Evolutionary conservation across 2,888 invertebrate genomes (phyloP), one percentile per base, ranked within the genome.

Genomic region (Drosophila testacea): DNA sequence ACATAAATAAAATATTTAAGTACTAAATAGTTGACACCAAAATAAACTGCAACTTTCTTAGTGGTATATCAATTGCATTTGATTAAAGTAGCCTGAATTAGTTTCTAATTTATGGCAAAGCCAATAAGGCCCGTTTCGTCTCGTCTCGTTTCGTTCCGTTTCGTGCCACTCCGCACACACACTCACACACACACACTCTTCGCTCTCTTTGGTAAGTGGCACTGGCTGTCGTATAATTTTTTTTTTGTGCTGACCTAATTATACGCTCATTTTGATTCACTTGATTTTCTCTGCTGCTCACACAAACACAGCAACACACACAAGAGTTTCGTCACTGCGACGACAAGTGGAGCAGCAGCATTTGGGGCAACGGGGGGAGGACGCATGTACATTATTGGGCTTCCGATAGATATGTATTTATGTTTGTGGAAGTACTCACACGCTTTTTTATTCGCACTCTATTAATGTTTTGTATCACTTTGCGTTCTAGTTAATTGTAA

Each of bases 161-260:
- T 48, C 52, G 30, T 59, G 46, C 59, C 36, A 52, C 39, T 61
- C 55, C 22, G 22, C 22, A 22, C 22, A 22, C 22, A 22, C 22
- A 3, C 22, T 22, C 22, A 22, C 22, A 22, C 22, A 22, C 22
- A 46, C 55, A 59, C 50, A 42, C 79, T 80, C 75, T 78, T 55
- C 79, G 83, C 83, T 83, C 83, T 83, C 83, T 83, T 83, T 83
- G 88, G 86, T 83, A 88, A 83, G 83, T 88, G 86, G 80, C 82
- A 77, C 79, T 82, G 82, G 81, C 73, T 87, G 77, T 64, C 67
- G 78, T 72, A 83, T 79, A 81, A 60, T 75, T 79, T 83, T 72
- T 83, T 72, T 86, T 74, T 87, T 79, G 79, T 91, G 90, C 83
- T 90, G 90, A 91, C 90, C 91, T 89, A 90, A 90, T 90, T 90